phyloP scores from a whole-genome alignment of 2,113 vertebrate genomes.

The Urocynchramus pylzowi region DNA sequence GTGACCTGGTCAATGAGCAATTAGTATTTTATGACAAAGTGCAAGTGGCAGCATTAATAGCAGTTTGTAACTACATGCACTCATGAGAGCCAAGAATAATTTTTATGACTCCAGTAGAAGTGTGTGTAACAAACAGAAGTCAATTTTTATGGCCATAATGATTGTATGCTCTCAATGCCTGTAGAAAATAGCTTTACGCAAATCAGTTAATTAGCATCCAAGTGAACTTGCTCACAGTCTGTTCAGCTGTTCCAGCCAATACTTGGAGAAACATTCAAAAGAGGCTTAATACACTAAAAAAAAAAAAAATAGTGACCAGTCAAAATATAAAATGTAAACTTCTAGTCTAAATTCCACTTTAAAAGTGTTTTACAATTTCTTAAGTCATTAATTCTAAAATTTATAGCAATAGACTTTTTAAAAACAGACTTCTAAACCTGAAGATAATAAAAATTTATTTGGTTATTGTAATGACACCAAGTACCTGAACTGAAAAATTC shows the following conservation, averaged over 20 bases:
- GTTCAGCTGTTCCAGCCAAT: slow-evolving; percentile 41
- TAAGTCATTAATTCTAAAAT: not conserved
- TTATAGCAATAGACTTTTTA: not conserved
- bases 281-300: not conserved
- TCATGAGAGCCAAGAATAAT: slow-evolving; percentile 61
- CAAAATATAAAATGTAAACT: not conserved
- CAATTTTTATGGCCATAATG: slow-evolving; percentile 74
- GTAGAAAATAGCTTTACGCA: slow-evolving; percentile 70
- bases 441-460: slow-evolving; percentile 13
- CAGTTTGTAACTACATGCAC: slow-evolving; percentile 62
- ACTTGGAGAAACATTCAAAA: slow-evolving; percentile 1
- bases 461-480: not conserved
- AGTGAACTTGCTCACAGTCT: slow-evolving; percentile 50
- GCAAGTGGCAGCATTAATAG: slow-evolving; percentile 59
- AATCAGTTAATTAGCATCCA: slow-evolving; percentile 67
- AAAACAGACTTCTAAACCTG: not conserved
- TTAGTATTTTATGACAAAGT: slow-evolving; percentile 81
- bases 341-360: not conserved
- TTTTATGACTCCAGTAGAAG: slow-evolving; percentile 69
- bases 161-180: slow-evolving; percentile 68
- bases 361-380: not conserved
- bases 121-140: slow-evolving; percentile 71
- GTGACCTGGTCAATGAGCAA: slow-evolving; percentile 76
- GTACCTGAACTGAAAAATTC: slow-evolving; percentile 1
- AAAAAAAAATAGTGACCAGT: not conserved